A percentile compares a stretch with the other conserved stretches of the same genome.
These are phyloP conservation scores for Xyrauchen texanus DNA, from an alignment of 2,113 vertebrate species.

Conservation along the genomic window DNA sequence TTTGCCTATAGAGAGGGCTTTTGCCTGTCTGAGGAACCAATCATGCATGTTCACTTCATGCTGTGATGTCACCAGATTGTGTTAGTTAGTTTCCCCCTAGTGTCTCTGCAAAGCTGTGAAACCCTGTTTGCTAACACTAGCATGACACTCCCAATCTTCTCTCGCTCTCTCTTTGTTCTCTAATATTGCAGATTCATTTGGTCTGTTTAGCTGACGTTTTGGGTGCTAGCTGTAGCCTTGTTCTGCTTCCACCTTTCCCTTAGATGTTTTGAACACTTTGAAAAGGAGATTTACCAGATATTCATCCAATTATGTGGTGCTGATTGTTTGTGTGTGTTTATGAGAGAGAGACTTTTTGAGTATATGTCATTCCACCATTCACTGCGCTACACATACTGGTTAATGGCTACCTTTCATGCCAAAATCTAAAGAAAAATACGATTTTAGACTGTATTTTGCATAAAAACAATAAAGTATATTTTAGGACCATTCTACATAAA, in stretches of 20 bases:
- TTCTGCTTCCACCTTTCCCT: not conserved
- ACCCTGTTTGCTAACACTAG: slow-evolving; percentile 46
- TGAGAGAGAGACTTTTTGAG: no score
- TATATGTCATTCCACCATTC: no score
- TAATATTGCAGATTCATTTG: not conserved
- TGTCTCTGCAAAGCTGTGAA: slow-evolving; percentile 27
- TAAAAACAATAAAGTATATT: no score
- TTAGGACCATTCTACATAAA: no score
- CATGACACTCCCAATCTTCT: slow-evolving; percentile 22
- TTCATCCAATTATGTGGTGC: no score
- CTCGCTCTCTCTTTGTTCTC: slow-evolving; percentile 24
- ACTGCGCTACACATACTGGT: no score
- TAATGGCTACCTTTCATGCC: no score
- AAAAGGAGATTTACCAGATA: no score
- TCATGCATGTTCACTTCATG: slow-evolving; percentile 41
- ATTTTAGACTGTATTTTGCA: no score
- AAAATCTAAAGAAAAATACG: no score
- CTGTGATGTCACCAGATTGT: slow-evolving; percentile 48
- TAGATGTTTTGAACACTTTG: not conserved
- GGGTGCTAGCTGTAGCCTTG: slow-evolving; percentile 9
- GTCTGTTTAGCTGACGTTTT: slow-evolving; percentile 5
- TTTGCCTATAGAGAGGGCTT: slow-evolving; percentile 33
- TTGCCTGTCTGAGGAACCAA: slow-evolving; percentile 41
- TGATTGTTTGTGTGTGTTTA: no score
- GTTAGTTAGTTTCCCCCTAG: slow-evolving; percentile 17